These are phyloP conservation scores for Istiophorus platypterus DNA, from an alignment of 2,113 vertebrate genomes.

Conservation along the genomic window DNA sequence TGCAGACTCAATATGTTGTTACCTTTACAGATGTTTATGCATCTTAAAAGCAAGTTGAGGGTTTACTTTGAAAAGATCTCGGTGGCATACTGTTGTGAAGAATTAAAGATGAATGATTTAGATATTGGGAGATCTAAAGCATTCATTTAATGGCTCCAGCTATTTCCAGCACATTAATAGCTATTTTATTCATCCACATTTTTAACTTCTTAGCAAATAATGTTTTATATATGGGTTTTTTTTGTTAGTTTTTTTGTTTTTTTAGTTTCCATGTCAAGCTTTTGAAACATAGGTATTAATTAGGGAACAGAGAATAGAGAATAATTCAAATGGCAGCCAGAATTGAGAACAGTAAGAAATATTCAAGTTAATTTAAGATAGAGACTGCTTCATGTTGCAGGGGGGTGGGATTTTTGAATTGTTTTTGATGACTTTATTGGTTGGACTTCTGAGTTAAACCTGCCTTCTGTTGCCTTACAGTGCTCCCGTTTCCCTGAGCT, in stretches of 20 bases:
- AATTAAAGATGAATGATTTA: conserved; percentile 5
- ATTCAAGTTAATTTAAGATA: conserved; percentile 30
- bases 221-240: no score
- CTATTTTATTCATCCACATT: neutral
- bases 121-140: neutral
- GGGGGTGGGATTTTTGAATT: no score
- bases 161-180: no score
- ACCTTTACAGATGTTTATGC: conserved; percentile 4
- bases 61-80: conserved; percentile 27
- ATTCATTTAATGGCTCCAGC: no score
- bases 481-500: conserved; percentile 17
- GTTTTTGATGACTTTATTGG: no score
- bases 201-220: neutral
- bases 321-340: neutral
- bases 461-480: conserved; percentile 4
- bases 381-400: neutral
- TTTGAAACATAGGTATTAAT: neutral
- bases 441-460: no score
- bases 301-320: no score
- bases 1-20: neutral
- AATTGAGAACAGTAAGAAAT: neutral
- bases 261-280: neutral
- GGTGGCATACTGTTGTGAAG: conserved; percentile 31
- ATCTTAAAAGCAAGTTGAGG: conserved; percentile 9
- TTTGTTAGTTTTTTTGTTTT: no score